phyloP scores from a whole-genome alignment of 2,888 invertebrate species.

The Girardia tigrina region DNA sequence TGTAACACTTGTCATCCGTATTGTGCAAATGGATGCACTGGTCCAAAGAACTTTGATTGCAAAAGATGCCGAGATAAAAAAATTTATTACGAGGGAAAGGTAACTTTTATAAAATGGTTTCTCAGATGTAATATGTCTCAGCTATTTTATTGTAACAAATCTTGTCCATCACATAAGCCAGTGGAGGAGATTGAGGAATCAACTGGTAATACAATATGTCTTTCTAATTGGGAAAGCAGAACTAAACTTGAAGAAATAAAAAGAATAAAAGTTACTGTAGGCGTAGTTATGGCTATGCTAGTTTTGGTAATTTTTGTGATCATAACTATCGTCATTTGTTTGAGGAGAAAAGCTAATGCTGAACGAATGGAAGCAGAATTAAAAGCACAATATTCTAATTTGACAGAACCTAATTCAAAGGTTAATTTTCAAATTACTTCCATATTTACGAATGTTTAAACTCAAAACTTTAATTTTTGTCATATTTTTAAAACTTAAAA shows the following conservation, averaged over 20 bases:
- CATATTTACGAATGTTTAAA: too few species aligned
- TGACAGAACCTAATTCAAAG: conserved; percentile 9
- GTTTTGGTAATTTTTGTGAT: conserved; percentile 21
- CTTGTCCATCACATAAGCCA: background rate
- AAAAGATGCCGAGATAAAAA: background rate
- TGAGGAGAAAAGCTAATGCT: conserved; percentile 4
- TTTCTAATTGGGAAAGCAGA: background rate
- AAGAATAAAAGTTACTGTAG: background rate
- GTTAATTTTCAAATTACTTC: too few species aligned
- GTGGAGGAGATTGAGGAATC: background rate
- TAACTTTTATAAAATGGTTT: background rate
- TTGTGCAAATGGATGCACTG: background rate
- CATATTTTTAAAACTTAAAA: too few species aligned
- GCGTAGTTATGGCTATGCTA: conserved; percentile 23
- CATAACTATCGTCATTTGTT: background rate
- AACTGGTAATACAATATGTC: conserved; percentile 10
- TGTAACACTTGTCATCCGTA: background rate
- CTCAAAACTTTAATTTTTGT: too few species aligned
- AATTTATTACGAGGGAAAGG: background rate
- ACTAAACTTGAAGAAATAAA: background rate
- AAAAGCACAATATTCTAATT: conserved; percentile 25
- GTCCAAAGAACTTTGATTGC: background rate
- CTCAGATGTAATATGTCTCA: background rate
- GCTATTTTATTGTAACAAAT: background rate
- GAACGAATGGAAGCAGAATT: conserved; percentile 10